Evolutionary conservation across 2,797 vertebrate genomes (phyloP), one percentile per base, ranked within the genome.

Genomic region (Phalloptychus januarius): DNA sequence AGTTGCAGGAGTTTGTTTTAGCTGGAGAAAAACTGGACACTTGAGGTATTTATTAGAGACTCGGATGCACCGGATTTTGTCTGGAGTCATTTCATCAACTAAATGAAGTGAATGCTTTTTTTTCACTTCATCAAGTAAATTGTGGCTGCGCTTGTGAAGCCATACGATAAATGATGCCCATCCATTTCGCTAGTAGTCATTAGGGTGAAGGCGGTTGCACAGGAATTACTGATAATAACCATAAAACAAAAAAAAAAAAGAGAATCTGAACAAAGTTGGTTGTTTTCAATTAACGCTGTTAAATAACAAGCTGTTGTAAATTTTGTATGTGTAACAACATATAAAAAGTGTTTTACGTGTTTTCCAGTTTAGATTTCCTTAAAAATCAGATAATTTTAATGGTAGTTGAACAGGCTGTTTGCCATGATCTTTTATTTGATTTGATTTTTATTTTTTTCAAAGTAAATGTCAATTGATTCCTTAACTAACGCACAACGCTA

Each of bases 371-470:
- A 71, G 18, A 45, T 71, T 12, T 7, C 44, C 40, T n/a, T 56
- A 13, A n/a, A n/a, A 56, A 56, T 56, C 12, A 10, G 7, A 2
- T 10, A 5, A 13, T 42, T 13, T 70, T 15, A 70, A 25, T 12
- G n/a, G 10, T 4, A 23, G 48, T 50, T 20, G 23, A 44, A 42
- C 50, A 25, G n/a, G n/a, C n/a, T n/a, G 8, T 25, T 45, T n/a
- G 40, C n/a, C 11, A n/a, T 6, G 42, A 25, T 45, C 12, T 18
- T 61, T 70, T 72, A 48, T 71, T 36, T n/a, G 0, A n/a, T n/a
- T n/a, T n/a, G n/a, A n/a, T n/a, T 50, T 58, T 28, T 33, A 40
- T 78, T 28, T 69, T 84, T 83, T 50, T 45, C 5, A 44, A 72
- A n/a, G n/a, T n/a, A n/a, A 75, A 75, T 50, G 38, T 25, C 42